Conservation (phyloP, 1,140 invertebrate species). For the Anagrus nilaparvatae region DNA sequence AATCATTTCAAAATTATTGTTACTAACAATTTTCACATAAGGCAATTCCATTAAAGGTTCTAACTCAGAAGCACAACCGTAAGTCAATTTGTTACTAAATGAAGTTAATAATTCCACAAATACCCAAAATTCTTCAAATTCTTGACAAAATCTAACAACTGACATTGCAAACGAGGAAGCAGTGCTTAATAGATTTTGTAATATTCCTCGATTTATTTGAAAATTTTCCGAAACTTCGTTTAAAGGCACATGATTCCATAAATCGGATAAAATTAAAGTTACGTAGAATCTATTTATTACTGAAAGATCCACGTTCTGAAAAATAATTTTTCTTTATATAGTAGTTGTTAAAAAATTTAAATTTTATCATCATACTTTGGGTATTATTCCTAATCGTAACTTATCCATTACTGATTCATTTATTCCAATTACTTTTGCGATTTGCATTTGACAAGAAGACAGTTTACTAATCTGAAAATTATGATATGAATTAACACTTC, state of each 20-base stretch:
- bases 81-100: constrained; percentile 60
- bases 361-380: too few relatives aligned
- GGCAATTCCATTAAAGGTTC: constrained; percentile 75
- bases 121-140: constrained; percentile 73
- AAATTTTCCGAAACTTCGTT: constrained; percentile 66
- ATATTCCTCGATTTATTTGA: constrained; percentile 50
- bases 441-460: constrained; percentile 45
- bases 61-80: constrained; percentile 62
- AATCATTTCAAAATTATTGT: constrained; percentile 7
- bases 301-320: constrained; percentile 47
- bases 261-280: constrained; percentile 71
- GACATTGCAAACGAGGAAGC: constrained; percentile 62
- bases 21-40: constrained; percentile 68
- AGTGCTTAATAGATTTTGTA: constrained; percentile 63
- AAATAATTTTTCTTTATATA: constrained; percentile 15
- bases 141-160: constrained; percentile 63
- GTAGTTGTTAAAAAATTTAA: too few relatives aligned
- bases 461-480: constrained; percentile 46
- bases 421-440: constrained; percentile 57
- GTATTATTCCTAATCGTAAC: constrained; percentile 49
- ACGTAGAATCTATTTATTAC: constrained; percentile 71
- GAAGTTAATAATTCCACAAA: constrained; percentile 60
- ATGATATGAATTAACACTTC: constrained; percentile 1
- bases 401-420: constrained; percentile 53
- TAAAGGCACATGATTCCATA: constrained; percentile 68